Percentiles rank a stretch among this genome's conserved stretches.
Evolutionary conservation across 1,140 invertebrate genomes (phyloP).

Genomic region (Dendroctonus ponderosae): DNA sequence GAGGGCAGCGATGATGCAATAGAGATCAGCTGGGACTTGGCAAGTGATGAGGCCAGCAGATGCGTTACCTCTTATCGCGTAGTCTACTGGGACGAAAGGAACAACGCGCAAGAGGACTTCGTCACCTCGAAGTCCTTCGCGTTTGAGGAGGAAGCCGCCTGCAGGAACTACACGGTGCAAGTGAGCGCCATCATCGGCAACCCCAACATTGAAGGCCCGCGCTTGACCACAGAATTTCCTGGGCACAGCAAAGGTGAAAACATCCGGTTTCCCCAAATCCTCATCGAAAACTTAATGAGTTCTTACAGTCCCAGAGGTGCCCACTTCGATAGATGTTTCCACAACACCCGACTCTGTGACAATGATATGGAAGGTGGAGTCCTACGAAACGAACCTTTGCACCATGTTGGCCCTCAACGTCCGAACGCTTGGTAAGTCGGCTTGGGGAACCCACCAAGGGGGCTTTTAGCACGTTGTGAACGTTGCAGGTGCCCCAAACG

Average conservation of each 20-base stretch:
- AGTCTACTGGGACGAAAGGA: conserved; percentile 12
- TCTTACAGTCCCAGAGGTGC: background rate
- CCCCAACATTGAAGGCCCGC: conserved; percentile 4
- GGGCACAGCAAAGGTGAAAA: background rate
- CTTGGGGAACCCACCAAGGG: background rate
- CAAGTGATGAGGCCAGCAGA: background rate
- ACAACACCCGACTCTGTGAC: background rate
- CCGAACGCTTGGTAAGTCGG: background rate
- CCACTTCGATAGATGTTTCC: background rate
- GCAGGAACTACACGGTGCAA: conserved; percentile 14
- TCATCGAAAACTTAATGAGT: background rate
- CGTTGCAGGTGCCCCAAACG: background rate
- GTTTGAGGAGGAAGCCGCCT: background rate
- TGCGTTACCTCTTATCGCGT: conserved; percentile 20
- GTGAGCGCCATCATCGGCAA: conserved; percentile 14
- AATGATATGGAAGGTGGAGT: conserved; percentile 8
- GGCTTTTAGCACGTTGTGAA: background rate
- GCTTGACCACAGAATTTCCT: background rate
- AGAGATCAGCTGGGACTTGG: conserved; percentile 1
- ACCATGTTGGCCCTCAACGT: background rate
- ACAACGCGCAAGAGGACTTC: conserved; percentile 5
- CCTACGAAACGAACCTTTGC: conserved; percentile 5
- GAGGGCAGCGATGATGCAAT: background rate
- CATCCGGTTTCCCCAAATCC: background rate
- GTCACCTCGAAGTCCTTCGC: background rate